phyloP scores from a whole-genome alignment of 2,888 invertebrate genomes.

The Ophion ellenae region DNA sequence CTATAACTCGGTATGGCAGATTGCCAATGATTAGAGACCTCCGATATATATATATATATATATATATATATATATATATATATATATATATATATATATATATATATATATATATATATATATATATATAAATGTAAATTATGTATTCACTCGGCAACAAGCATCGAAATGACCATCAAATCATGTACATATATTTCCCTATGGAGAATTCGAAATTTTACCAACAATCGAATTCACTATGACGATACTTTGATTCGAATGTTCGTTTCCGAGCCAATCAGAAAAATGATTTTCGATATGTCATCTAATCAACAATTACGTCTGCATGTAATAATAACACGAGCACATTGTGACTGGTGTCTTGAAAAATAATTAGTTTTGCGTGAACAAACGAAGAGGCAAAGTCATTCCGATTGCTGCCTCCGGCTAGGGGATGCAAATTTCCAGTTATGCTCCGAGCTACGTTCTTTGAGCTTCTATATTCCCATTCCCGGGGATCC shows the following conservation, averaged over 20 bases:
- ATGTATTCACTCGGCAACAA: neutral
- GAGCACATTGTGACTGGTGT: too few species aligned
- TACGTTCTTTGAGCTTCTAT: neutral
- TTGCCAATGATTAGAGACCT: slow-evolving; percentile 47
- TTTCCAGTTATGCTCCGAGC: neutral
- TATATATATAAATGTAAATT: neutral
- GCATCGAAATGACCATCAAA: neutral
- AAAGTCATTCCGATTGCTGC: neutral
- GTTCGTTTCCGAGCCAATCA: too few species aligned
- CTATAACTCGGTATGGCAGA: slow-evolving; percentile 39
- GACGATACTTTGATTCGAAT: too few species aligned
- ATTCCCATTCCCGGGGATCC: slow-evolving; percentile 2
- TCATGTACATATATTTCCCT: neutral
- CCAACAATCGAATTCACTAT: too few species aligned
- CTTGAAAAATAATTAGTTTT: slow-evolving; percentile 12
- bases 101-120: neutral
- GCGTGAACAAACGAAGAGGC: neutral
- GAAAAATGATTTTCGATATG: too few species aligned
- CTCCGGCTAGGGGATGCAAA: slow-evolving; percentile 21
- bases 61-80: neutral
- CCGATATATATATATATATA: neutral
- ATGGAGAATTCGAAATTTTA: neutral
- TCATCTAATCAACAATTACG: too few species aligned
- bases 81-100: neutral
- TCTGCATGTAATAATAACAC: neutral